A percentile compares a stretch with the other conserved stretches of the same genome.
Evolutionary conservation across 1,140 invertebrate species (phyloP).

Genomic region (Lithobius niger): DNA sequence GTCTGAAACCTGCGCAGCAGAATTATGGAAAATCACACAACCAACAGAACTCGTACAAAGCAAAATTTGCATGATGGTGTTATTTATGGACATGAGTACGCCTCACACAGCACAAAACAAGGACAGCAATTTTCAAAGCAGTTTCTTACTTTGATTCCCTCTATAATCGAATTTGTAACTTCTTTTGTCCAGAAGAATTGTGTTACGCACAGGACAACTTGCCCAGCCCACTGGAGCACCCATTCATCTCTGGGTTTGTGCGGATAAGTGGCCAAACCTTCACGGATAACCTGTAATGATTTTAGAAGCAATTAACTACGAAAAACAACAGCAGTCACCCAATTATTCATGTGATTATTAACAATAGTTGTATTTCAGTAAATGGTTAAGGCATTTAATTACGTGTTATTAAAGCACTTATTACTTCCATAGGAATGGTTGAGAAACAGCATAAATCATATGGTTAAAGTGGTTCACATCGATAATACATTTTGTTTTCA

Average conservation of each 20-base stretch:
- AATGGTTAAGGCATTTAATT: background rate
- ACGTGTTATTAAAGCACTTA: background rate
- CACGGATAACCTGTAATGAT: constrained; percentile 27
- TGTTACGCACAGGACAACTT: constrained; percentile 71
- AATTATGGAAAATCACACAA: too few relatives aligned
- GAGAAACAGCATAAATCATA: background rate
- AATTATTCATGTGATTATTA: background rate
- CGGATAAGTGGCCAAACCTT: constrained; percentile 49
- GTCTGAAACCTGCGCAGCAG: too few relatives aligned
- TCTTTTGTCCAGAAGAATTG: constrained; percentile 79
- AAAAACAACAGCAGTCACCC: background rate
- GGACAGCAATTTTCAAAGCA: too few relatives aligned
- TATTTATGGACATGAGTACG: constrained; percentile 23
- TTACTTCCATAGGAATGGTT: background rate
- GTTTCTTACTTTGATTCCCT: constrained; percentile 14
- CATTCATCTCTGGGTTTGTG: constrained; percentile 52
- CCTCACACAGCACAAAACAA: background rate
- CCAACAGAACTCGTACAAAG: too few relatives aligned
- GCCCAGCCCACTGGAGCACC: constrained; percentile 79
- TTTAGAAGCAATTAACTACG: background rate
- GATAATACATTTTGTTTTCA: background rate
- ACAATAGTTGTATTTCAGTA: too few relatives aligned
- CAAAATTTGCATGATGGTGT: too few relatives aligned
- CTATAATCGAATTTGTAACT: constrained; percentile 49
- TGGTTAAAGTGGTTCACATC: background rate